A percentile compares a stretch with the other conserved stretches of the same genome.
Evolutionary conservation across 2,888 invertebrate species (phyloP).

Genomic region (Trissonchulus sp.): DNA sequence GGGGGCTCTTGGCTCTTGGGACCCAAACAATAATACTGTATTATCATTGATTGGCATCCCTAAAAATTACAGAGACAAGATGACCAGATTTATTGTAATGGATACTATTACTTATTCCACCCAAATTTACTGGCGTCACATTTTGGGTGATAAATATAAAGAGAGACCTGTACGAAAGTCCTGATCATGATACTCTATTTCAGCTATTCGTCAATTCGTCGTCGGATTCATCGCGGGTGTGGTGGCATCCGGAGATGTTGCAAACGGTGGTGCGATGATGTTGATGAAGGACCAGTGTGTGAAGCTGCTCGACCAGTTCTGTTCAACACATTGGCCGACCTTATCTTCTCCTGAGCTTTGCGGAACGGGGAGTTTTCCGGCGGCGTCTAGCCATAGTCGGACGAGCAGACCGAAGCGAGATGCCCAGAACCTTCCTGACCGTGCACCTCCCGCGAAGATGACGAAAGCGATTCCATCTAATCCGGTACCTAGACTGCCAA

Average conservation of each 20-base stretch:
- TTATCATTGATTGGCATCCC: slow-evolving; percentile 33
- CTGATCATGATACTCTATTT: no score
- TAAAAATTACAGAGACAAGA: not conserved
- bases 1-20: slow-evolving; percentile 48
- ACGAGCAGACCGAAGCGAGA: no score
- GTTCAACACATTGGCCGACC: no score
- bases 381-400: not conserved
- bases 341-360: no score
- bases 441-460: no score
- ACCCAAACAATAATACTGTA: slow-evolving; percentile 43
- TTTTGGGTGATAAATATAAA: not conserved
- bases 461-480: no score
- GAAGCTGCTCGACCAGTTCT: not conserved
- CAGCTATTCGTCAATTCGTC: not conserved
- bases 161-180: no score
- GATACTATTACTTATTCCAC: not conserved
- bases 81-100: not conserved
- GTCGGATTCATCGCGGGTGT: not conserved
- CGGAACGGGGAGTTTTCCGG: no score
- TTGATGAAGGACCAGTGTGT: not conserved
- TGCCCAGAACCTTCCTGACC: no score
- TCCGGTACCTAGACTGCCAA: not conserved
- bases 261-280: not conserved
- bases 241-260: not conserved
- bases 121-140: not conserved